Evolutionary conservation across 1,140 invertebrate genomes (phyloP), one percentile per base, ranked within the genome.

Genomic region (Temnothorax longispinosus): DNA sequence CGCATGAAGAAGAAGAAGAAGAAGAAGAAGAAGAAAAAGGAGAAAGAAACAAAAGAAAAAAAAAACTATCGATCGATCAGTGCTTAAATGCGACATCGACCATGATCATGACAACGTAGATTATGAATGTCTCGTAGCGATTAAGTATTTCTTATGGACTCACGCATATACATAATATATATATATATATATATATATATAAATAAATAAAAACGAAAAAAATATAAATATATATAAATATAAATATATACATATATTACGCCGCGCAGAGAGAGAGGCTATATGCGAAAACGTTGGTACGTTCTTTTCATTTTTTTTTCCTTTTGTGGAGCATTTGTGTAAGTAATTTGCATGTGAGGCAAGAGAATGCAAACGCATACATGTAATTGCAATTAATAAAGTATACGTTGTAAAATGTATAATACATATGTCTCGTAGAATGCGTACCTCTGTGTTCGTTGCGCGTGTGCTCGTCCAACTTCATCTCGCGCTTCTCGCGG

Each of bases 381-480:
- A 85, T 87, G 80, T 87, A 87, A 85, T 60, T 85, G 58, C 71
- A 84, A 85, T 75, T 87, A 87, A 87, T 87, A 87, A 87, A 87
- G 62, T 87, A 76, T 87, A 71, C 86, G 65, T 87, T 84, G 41
- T 65, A 87, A 87, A 85, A 69, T 85, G 50, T 78, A 78, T 54
- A 67, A 77, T 27, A 27, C 27, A 41, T 35, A 54, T 84, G 21
- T 35, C 54, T 35, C 60, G 18, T 58, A 75, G 69, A 67, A 18
- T 84, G 13, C 54, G 58, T 84, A 84, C 56, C 27, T 60, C 10
- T 11, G n/a, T 60, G n/a, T 21, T 47, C 50, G 15, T 74, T 13
- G 50, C 11, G 10, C 21, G 4, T 41, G 21, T 32, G 15, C 18
- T 58, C 11, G 52, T 72, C 18, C 15, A 21, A 47, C 21, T 21